phyloP scores from a whole-genome alignment of 2,113 vertebrate species.

The Hassar affinis region DNA sequence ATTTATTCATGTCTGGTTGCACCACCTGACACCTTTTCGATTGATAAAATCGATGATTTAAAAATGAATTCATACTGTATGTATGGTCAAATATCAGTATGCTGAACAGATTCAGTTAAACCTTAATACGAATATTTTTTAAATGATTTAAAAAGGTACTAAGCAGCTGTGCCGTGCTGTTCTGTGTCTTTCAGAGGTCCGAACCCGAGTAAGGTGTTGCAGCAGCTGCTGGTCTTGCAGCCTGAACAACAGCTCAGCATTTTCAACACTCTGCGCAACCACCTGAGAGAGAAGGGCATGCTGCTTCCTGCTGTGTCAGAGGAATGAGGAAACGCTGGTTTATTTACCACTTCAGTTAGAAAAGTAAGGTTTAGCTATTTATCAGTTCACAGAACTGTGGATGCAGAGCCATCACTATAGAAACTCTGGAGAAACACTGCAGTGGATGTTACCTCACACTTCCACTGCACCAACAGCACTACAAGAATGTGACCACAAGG shows the following conservation, averaged over 20 bases:
- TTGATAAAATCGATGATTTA: not conserved
- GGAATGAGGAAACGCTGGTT: slow-evolving; percentile 47
- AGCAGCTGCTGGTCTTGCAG: slow-evolving; percentile 89
- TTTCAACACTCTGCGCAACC: slow-evolving; percentile 83
- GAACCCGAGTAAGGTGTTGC: slow-evolving; percentile 91
- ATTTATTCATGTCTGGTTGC: not conserved
- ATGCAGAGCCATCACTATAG: not conserved
- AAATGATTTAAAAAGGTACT: not conserved
- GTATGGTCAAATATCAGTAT: not conserved
- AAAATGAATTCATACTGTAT: not conserved
- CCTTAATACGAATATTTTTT: not conserved
- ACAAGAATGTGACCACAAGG: slow-evolving; percentile 22
- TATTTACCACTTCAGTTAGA: slow-evolving; percentile 13
- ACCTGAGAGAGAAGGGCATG: slow-evolving; percentile 83
- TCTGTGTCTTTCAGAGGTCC: slow-evolving; percentile 78
- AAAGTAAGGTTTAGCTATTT: slow-evolving; percentile 24
- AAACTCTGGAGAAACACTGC: slow-evolving; percentile 4
- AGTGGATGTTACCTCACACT: slow-evolving; percentile 35
- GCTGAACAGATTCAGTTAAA: no score
- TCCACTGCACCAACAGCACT: slow-evolving; percentile 24
- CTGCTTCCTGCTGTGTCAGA: slow-evolving; percentile 73
- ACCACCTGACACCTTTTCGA: not conserved
- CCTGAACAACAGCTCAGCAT: slow-evolving; percentile 90
- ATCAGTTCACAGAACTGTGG: slow-evolving; percentile 23
- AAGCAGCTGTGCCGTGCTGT: not conserved